phyloP scores from a whole-genome alignment of 2,797 vertebrate species.

The Coendou prehensilis region DNA sequence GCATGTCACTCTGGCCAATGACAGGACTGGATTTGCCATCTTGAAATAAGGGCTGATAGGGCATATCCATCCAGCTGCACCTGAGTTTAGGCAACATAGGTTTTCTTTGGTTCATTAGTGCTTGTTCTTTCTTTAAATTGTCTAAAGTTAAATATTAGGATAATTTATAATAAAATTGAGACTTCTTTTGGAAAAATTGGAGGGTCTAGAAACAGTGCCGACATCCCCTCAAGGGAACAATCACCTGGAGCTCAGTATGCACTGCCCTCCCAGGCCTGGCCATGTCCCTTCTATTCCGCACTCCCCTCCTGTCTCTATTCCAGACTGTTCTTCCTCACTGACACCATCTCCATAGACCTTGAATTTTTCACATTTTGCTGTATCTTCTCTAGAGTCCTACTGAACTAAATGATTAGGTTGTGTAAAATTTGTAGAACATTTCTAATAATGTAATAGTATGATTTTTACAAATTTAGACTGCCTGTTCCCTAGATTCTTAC shows the following conservation, averaged over 20 bases:
- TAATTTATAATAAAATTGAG: conserved; percentile 37
- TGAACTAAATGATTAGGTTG: not conserved
- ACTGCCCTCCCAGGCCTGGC: not conserved
- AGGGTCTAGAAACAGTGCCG: not conserved
- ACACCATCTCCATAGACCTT: not conserved
- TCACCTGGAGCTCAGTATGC: not conserved
- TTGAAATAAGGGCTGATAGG: not conserved
- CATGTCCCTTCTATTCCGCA: not conserved
- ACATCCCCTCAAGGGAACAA: not conserved
- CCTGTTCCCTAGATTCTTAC: not conserved
- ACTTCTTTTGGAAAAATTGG: not conserved
- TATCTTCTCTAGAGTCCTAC: not conserved
- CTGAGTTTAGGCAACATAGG: not conserved
- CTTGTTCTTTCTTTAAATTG: not conserved
- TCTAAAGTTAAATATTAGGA: not conserved
- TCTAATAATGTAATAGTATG: not conserved
- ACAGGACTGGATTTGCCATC: not conserved
- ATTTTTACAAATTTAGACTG: conserved; percentile 8
- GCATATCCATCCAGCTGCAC: no score
- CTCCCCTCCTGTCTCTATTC: not conserved
- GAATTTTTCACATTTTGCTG: not conserved
- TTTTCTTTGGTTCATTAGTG: not conserved
- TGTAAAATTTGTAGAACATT: not conserved
- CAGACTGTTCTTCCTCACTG: not conserved
- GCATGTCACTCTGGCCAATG: not conserved